These are phyloP conservation scores for Phymanthus crucifer DNA, from an alignment of 92 coral and sea anemone species.

Conservation along the genomic window DNA sequence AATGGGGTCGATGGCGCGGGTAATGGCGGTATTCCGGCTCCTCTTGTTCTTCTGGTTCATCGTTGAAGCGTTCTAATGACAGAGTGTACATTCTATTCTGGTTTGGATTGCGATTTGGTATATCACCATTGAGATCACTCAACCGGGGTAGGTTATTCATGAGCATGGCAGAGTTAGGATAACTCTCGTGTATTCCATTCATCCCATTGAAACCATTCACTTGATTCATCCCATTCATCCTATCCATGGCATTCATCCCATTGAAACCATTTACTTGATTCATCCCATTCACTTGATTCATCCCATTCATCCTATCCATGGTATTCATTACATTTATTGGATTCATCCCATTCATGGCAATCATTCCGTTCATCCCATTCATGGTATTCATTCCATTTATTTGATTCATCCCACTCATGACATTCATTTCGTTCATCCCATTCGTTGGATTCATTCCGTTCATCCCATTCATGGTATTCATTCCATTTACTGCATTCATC, in stretches of 20 bases:
- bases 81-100: not conserved
- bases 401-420: slow-evolving; percentile 41
- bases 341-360: slow-evolving; percentile 42
- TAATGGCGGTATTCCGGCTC: not conserved
- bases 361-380: slow-evolving; percentile 42
- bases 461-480: slow-evolving; percentile 29
- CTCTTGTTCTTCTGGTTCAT: not conserved
- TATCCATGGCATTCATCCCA: not conserved
- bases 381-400: slow-evolving; percentile 34
- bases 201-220: slow-evolving; percentile 35
- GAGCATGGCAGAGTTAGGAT: not conserved
- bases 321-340: not conserved
- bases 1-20: not conserved
- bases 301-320: slow-evolving; percentile 1
- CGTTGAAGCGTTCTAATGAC: not conserved
- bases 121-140: not conserved
- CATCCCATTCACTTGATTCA: slow-evolving; percentile 7
- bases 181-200: slow-evolving; percentile 6
- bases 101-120: not conserved
- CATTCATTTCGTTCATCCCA: slow-evolving; percentile 15
- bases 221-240: slow-evolving; percentile 18
- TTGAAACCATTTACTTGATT: not conserved
- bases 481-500: slow-evolving; percentile 21
- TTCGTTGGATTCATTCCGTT: slow-evolving; percentile 2
- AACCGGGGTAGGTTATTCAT: not conserved